phyloP scores from a whole-genome alignment of 2,888 invertebrate species.

The Chaetogeoica ovagalla region DNA sequence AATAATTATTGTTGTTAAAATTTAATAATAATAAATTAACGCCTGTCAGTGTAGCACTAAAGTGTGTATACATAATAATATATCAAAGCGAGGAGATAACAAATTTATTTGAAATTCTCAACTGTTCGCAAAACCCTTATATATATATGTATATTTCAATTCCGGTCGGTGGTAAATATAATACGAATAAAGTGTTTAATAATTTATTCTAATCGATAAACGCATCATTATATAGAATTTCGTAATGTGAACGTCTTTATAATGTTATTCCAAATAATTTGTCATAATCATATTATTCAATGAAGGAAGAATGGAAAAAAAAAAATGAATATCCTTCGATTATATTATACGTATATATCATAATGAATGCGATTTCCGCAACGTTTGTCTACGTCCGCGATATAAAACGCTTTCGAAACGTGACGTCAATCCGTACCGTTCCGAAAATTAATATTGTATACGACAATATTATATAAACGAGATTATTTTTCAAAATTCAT shows the following conservation, averaged over 20 bases:
- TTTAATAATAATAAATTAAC: too few relatives aligned
- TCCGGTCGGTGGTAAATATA: background rate
- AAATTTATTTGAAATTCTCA: background rate
- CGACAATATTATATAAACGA: too few relatives aligned
- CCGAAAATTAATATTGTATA: too few relatives aligned
- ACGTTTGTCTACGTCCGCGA: background rate
- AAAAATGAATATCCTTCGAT: too few relatives aligned
- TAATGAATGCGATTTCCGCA: background rate
- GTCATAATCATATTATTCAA: background rate
- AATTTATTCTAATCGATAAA: constrained; percentile 23
- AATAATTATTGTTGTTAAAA: too few relatives aligned
- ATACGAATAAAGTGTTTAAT: constrained; percentile 11
- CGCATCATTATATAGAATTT: background rate
- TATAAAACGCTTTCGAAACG: too few relatives aligned
- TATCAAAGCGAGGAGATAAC: too few relatives aligned
- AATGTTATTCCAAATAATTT: background rate
- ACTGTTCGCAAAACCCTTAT: background rate
- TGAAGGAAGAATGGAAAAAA: constrained; percentile 13
- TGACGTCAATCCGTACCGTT: too few relatives aligned
- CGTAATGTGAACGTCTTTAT: background rate
- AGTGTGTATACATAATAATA: too few relatives aligned
- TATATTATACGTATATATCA: background rate
- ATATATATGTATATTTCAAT: constrained; percentile 40
- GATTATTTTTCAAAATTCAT: too few relatives aligned
- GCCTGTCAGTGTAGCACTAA: too few relatives aligned